Evolutionary conservation across 2,797 vertebrate genomes (phyloP).

Genomic region (Meda fulgida): DNA sequence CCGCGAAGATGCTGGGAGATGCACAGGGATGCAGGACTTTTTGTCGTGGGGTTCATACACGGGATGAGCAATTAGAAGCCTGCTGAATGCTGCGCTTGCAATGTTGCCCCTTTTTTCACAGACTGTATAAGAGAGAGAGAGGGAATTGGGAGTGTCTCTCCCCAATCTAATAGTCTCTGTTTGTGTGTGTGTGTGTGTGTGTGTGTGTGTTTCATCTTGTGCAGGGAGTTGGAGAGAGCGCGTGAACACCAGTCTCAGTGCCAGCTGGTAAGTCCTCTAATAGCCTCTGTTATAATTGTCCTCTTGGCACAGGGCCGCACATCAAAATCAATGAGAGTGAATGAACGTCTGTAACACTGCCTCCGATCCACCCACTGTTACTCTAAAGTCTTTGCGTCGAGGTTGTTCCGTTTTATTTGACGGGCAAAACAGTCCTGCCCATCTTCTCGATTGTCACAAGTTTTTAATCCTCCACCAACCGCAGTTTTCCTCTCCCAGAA

Average conservation of each 20-base stretch:
- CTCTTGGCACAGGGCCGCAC: slow-evolving; percentile 59
- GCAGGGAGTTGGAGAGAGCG: slow-evolving; percentile 77
- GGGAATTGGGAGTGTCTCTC: slow-evolving; percentile 41
- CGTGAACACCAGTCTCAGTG: slow-evolving; percentile 78
- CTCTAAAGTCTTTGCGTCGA: slow-evolving; percentile 31
- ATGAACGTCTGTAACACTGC: slow-evolving; percentile 62
- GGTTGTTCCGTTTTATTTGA: slow-evolving; percentile 43
- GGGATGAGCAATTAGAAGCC: slow-evolving; percentile 49
- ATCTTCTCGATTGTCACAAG: background rate
- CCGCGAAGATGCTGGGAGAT: background rate
- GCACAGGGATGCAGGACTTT: slow-evolving; percentile 19
- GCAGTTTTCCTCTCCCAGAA: background rate
- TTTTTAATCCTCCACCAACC: slow-evolving; percentile 10
- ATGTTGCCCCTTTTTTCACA: slow-evolving; percentile 36
- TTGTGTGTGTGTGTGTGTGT: slow-evolving; percentile 38
- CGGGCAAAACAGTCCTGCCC: background rate
- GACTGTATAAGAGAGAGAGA: slow-evolving; percentile 22
- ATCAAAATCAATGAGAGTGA: slow-evolving; percentile 63
- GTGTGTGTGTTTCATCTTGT: slow-evolving; percentile 64
- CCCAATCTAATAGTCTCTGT: slow-evolving; percentile 24
- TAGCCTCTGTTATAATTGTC: slow-evolving; percentile 65
- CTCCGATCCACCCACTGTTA: slow-evolving; percentile 48
- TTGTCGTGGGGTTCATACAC: slow-evolving; percentile 35
- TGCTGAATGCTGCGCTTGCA: slow-evolving; percentile 41
- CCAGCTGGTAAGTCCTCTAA: slow-evolving; percentile 70